These are phyloP conservation scores for Andinoacara biseriatus DNA, from an alignment of 2,113 vertebrate genomes.

Conservation along the genomic window DNA sequence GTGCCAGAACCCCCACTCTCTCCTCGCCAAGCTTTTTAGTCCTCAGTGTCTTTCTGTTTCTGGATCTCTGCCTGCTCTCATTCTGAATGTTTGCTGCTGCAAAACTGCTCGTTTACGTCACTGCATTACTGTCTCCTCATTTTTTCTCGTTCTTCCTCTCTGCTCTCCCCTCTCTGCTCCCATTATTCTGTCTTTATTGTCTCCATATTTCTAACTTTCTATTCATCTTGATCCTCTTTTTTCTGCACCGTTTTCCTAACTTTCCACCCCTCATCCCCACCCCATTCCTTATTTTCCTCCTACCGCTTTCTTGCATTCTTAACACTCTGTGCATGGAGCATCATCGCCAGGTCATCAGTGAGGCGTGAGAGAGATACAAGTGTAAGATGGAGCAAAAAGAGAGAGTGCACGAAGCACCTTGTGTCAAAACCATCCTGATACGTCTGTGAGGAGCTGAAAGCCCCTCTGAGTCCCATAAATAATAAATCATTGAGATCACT, in stretches of 20 bases:
- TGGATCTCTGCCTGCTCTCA: constrained; percentile 13
- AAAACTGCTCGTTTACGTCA: constrained; percentile 7
- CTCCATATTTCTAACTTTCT: not conserved
- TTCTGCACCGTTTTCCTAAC: not conserved
- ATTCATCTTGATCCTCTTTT: not conserved
- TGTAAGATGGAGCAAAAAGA: constrained; percentile 40
- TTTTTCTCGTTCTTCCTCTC: not conserved
- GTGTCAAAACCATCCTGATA: constrained; percentile 9
- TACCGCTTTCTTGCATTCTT: constrained; percentile 18
- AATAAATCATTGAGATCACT: constrained; percentile 55
- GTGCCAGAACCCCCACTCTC: not conserved
- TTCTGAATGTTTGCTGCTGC: constrained; percentile 14
- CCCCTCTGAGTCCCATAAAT: constrained; percentile 53
- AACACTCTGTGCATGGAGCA: constrained; percentile 42
- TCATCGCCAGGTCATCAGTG: constrained; percentile 34
- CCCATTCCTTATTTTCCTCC: not conserved
- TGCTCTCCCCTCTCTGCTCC: not conserved
- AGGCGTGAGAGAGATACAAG: constrained; percentile 16
- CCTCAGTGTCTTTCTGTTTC: not conserved
- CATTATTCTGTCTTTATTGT: not conserved
- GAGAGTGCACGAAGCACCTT: constrained; percentile 1
- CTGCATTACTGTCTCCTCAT: not conserved
- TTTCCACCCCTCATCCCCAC: not conserved
- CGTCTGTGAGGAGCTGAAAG: constrained; percentile 31
- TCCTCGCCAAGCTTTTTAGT: not conserved